Evolutionary conservation across 2,113 vertebrate species (phyloP), one percentile per base, ranked within the genome.

Genomic region (Otolemur garnettii): DNA sequence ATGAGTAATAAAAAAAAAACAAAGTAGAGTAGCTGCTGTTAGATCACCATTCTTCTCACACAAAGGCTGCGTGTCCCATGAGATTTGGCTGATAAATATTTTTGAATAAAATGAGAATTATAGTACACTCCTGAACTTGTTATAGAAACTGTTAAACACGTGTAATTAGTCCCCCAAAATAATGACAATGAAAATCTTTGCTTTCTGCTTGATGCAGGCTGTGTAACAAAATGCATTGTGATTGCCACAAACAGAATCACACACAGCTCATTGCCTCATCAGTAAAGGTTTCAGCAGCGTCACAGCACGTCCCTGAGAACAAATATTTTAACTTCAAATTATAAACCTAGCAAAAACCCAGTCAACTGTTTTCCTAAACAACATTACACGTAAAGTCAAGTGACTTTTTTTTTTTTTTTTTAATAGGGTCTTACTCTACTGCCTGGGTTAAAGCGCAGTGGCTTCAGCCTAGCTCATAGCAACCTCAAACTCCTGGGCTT

Each of bases 81-180:
- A 91, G 75, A 90, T 88, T 85, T 77, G 72, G n/a, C 64, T 78
- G 77, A 79, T 86, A 97, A 62, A 62, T 91, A 85, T 60, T 92
- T 93, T 91, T 87, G 24, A 94, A 84, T 91, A 89, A 96, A 87
- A 96, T 26, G 30, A 19, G 22, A 24, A 88, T 83, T 30, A 89
- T 7, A 89, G 26, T 71, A 53, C 10, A 82, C 38, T 38, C 50
- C 64, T 79, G 74, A 83, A 78, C 71, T 81, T 55, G 24, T 35
- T 77, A 45, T 59, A 81, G 92, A 71, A 74, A 95, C 35, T 69
- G 9, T 83, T 94, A 69, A 81, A 85, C 9, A 82, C 33, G 81
- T 87, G 15, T 90, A 92, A 89, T 95, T 66, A 59, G 59, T 71
- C n/a, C 75, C n/a, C 38, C 1, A 72, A 90, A 96, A 87, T n/a